A percentile compares a stretch with the other conserved stretches of the same genome.
phyloP scores from a whole-genome alignment of 2,797 vertebrate genomes.

The Liparis tanakae region DNA sequence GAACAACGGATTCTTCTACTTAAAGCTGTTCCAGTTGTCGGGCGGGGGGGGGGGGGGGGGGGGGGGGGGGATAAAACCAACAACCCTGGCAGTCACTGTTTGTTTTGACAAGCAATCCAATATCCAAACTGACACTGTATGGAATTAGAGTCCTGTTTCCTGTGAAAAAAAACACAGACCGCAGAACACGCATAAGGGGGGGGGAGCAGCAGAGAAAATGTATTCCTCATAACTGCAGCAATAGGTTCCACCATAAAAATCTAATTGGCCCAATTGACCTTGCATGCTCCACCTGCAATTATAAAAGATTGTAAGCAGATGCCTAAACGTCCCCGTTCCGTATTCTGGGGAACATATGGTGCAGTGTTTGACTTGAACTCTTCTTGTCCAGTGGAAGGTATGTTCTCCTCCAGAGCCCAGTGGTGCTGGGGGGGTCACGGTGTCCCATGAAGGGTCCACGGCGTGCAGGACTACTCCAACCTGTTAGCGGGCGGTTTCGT shows the following conservation, averaged over 20 bases:
- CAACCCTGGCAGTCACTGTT: constrained; percentile 74
- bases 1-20: constrained; percentile 51
- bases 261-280: constrained; percentile 96
- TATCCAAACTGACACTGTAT: constrained; percentile 88
- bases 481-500: neutral
- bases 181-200: constrained; percentile 33
- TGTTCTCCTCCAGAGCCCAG: constrained; percentile 34
- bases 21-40: constrained; percentile 51
- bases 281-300: constrained; percentile 92
- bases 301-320: constrained; percentile 97
- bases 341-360: constrained; percentile 87
- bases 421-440: neutral
- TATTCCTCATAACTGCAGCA: constrained; percentile 81
- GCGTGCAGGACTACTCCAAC: neutral
- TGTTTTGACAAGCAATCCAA: constrained; percentile 87
- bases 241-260: constrained; percentile 91
- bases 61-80: neutral
- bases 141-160: constrained; percentile 89
- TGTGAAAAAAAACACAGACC: constrained; percentile 81
- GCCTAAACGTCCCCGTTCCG: constrained; percentile 84
- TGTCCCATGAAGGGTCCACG: neutral
- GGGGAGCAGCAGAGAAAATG: constrained; percentile 45
- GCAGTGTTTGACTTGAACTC: constrained; percentile 58
- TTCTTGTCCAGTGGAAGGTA: constrained; percentile 50
- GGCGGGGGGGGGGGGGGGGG: too few relatives aligned